Evolutionary conservation across 30 jellyfish, hydroid and myxozoan genomes (phyloP).

Genomic region (Cassiopea andromeda): DNA sequence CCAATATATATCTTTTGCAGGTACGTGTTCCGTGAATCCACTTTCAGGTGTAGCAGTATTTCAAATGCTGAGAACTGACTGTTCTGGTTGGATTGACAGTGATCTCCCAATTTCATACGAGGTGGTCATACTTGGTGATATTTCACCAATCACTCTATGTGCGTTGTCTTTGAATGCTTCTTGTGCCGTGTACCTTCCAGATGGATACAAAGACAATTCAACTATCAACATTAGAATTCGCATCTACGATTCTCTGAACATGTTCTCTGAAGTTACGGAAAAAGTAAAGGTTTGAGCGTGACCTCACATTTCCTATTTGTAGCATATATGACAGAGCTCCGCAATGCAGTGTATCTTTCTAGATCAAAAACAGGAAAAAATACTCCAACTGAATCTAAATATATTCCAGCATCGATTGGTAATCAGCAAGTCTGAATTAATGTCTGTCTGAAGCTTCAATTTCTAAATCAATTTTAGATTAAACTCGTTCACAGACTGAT

Average conservation of each 20-base stretch:
- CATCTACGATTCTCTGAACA: conserved; percentile 27
- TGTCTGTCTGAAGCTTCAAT: too few species aligned
- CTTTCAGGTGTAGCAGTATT: conserved; percentile 7
- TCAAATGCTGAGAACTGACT: conserved; percentile 2
- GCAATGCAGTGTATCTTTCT: too few species aligned
- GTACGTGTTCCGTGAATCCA: conserved; percentile 45
- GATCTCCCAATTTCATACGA: conserved; percentile 51
- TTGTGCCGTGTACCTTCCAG: conserved; percentile 23
- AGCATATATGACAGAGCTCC: neutral
- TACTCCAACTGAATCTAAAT: too few species aligned
- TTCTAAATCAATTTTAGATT: too few species aligned
- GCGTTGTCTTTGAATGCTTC: neutral
- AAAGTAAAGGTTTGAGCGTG: neutral
- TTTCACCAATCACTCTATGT: conserved; percentile 2
- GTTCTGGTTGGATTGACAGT: conserved; percentile 48
- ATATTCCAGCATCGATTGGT: too few species aligned
- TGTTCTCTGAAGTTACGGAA: conserved; percentile 21
- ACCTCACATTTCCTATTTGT: neutral
- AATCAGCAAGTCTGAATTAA: too few species aligned
- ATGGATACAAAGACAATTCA: conserved; percentile 21
- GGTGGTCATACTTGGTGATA: conserved; percentile 13
- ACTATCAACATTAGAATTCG: conserved; percentile 9
- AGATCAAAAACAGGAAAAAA: too few species aligned
- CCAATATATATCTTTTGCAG: neutral
- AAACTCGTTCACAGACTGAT: too few species aligned